Evolutionary conservation across 2,797 vertebrate genomes (phyloP), one percentile per base, ranked within the genome.

Genomic region (Cyprinella venusta): DNA sequence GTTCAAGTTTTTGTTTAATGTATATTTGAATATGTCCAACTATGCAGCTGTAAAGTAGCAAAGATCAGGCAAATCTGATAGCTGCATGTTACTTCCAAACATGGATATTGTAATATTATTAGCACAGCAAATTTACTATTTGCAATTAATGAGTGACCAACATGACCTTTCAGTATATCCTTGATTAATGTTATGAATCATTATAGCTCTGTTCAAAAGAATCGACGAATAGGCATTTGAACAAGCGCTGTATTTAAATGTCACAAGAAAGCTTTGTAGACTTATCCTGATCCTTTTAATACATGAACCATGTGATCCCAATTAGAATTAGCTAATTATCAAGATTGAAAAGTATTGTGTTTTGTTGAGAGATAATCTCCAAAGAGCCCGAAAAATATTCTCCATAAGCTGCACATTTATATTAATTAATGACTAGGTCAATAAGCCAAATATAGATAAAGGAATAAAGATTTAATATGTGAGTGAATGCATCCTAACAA

Each of bases 301-400:
- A 69, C 26, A 48, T 70, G 64, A 83, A 76, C 74, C 74, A 59
- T 70, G 50, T 70, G 81, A 83, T 69, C 81, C 74, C 74, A 83
- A 67, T 50, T 83, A 70, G 38, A 76, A 69, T 69, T 18, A 18
- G 52, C 64, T 70, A 59, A 83, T 77, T 83, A 83, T 68, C 19
- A 77, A 21, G 30, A 76, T 68, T 33, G 52, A 77, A 69, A 83
- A 42, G 36, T 61, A 56, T 42, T 5, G 50, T 12, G 42, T 26
- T 67, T 75, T 52, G 2, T 76, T 38, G 26, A 40, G 8, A 68
- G 48, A 68, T 69, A 76, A 68, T 69, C 38, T 76, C 72, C 9
- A 64, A 64, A 42, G 50, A 76, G 72, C 38, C 48, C 24, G 24
- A 13, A 56, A 69, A 82, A 26, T 54, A 38, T 36, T 81, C 36